A percentile compares a stretch with the other conserved stretches of the same genome.
Conservation (phyloP, 2,113 vertebrate species). For the Hypanus sabinus region DNA sequence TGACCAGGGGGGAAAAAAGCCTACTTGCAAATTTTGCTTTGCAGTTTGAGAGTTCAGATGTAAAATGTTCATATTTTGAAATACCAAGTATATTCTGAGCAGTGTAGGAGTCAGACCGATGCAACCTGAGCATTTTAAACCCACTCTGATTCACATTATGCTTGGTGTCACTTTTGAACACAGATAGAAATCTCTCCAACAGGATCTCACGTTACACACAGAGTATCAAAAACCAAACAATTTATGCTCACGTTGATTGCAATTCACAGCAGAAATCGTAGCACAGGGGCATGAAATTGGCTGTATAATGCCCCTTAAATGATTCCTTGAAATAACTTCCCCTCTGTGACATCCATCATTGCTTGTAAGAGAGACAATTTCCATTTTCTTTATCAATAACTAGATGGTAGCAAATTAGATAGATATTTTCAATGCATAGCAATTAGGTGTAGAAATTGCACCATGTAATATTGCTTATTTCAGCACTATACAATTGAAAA, state of each 20-base stretch:
- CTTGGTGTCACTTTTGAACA: not conserved
- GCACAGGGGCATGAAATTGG: not conserved
- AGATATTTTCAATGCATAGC: not conserved
- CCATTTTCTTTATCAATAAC: not conserved
- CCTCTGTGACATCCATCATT: not conserved
- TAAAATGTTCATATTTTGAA: not conserved
- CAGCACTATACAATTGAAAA: no score
- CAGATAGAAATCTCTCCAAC: no score
- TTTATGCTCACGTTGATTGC: not conserved
- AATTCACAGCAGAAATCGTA: not conserved
- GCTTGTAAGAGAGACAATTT: not conserved
- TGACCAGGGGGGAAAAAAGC: not conserved
- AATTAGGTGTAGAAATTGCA: not conserved
- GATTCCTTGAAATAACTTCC: not conserved
- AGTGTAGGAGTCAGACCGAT: not conserved
- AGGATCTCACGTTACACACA: not conserved
- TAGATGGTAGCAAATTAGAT: not conserved
- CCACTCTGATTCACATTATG: not conserved
- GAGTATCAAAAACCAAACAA: not conserved
- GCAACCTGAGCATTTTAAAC: conserved; percentile 8
- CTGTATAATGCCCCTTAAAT: not conserved
- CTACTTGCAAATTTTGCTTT: not conserved
- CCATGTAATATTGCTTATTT: no score
- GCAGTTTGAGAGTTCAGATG: not conserved
- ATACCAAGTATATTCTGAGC: not conserved